These are phyloP conservation scores for Homarus gammarus DNA, from an alignment of 2,888 invertebrate species.

Conservation along the genomic window DNA sequence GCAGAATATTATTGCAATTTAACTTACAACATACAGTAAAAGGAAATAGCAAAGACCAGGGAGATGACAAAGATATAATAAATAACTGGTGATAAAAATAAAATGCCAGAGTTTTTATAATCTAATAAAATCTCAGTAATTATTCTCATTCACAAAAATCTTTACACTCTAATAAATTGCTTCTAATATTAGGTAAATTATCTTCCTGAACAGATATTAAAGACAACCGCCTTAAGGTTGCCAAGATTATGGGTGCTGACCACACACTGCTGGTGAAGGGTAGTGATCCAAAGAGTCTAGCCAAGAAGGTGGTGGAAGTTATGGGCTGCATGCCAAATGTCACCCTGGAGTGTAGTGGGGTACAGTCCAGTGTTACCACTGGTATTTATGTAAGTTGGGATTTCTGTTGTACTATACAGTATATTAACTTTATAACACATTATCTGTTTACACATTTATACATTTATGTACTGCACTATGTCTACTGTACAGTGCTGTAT, in stretches of 20 bases:
- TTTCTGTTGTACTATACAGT: too few species aligned
- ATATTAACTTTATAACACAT: too few species aligned
- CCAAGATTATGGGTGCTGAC: constrained; percentile 84
- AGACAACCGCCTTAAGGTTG: constrained; percentile 43
- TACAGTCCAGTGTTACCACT: constrained; percentile 86
- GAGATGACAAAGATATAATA: too few species aligned
- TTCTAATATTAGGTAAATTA: not conserved
- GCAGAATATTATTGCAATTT: too few species aligned
- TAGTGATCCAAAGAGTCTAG: constrained; percentile 82
- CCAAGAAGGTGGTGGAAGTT: constrained; percentile 82
- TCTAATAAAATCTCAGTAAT: not conserved
- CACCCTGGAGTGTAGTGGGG: constrained; percentile 93
- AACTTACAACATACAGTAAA: too few species aligned
- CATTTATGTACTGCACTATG: too few species aligned
- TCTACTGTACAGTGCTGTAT: too few species aligned
- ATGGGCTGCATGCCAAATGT: constrained; percentile 85
- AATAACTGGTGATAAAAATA: too few species aligned
- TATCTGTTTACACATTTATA: not conserved
- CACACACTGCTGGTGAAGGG: constrained; percentile 83
- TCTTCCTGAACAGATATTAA: constrained; percentile 82
- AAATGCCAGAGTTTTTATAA: too few species aligned
- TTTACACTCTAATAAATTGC: not conserved
- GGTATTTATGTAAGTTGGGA: constrained; percentile 85
- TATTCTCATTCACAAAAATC: not conserved
- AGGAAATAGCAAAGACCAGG: too few species aligned